Base-by-base conservation (phyloP, 1,140 invertebrate species). In the Euura lappo region DNA sequence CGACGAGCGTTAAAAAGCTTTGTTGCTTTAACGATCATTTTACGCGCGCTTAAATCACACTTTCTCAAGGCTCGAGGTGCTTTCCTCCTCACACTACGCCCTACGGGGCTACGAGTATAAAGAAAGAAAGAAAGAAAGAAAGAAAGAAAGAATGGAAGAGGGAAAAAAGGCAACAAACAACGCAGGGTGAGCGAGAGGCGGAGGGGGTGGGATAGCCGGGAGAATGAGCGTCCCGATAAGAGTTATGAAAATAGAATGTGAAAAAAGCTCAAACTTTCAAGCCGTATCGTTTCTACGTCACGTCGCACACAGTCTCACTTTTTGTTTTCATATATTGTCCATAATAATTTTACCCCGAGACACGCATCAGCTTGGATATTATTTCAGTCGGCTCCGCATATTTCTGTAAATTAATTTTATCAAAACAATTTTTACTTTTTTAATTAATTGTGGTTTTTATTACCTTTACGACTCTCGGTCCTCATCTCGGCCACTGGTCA, bases 361-460 rank as follows among this genome's bases (percentile, higher is more conserved):
- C 10, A 60, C 51, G 10, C 51, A n/a, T 60, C 51, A 71, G 78
- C 80, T 78, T 80, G 82, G 84, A 86, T 87, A 88, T 88, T 88
- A 87, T 88, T 88, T 85, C 86, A 87, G 85, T 87, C 80, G 75
- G 80, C 80, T 28, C 28, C 28, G 86, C 85, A 87, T 87, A 86
- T 86, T 87, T 86, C 86, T 81, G 85, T 81, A 85, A 88, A 87
- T 87, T 82, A 87, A 88, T 88, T 85, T 86, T 82, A 84, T 85
- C 84, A 86, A 87, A 87, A 87, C 85, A 87, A 85, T 87, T 87
- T 87, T 87, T 86, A 85, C 81, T 86, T 86, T 86, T 87, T 87
- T 87, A 87, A 87, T 87, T 87, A 87, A 86, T 87, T 82, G 82
- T 78, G 80, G 78, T 76, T 83, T 77, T 75, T 80, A 68, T 69